Base-by-base conservation (phyloP, 1,140 invertebrate genomes). In the Euwallacea fornicatus region DNA sequence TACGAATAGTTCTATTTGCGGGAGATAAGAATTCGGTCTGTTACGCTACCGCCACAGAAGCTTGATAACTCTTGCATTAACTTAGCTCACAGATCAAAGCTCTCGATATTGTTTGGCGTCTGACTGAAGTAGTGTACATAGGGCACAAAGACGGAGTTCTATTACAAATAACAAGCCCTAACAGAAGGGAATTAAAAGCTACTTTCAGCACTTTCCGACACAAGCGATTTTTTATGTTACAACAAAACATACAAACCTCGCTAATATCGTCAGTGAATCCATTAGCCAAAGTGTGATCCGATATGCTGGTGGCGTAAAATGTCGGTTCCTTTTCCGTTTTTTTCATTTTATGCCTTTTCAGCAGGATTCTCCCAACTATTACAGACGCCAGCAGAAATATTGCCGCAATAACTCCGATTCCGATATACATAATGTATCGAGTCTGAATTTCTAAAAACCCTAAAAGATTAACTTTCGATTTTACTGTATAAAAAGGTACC, bases 261-360 rank as follows among this genome's bases (percentile, higher is more conserved):
- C 87, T 89, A 76, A 90, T 88, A 75, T 90, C 88, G 74, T 90
- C 89, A 56, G 83, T 85, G 75, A 91, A 91, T 61, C 89, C 89
- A 65, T 91, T 88, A 2, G 89, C 86, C 42, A 90, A 82, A 44
- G 89, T 82, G 58, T 90, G 89, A 72, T 83, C 82, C 42, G 83
- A 83, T 61, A 81, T 77, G 72, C 84, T 84, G 66, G 85, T 84
- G 16, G 84, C 80, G 67, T 87, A 85, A 74, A 86, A 86, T 84
- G 87, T 76, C 76, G 84, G 72, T 78, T 83, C 82, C 50, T 83
- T 81, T 42, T 85, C 83, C 1, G 85, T 84, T 75, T 86, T 86
- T 42, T 85, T 83, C 1, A 85, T 84, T 75, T 86, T 86, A 21
- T 87, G 84, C 76, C 88, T 85, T 76, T 88, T 79, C 63, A 89